Conservation (phyloP, 2,888 invertebrate species). For the Daptonema setosum region DNA sequence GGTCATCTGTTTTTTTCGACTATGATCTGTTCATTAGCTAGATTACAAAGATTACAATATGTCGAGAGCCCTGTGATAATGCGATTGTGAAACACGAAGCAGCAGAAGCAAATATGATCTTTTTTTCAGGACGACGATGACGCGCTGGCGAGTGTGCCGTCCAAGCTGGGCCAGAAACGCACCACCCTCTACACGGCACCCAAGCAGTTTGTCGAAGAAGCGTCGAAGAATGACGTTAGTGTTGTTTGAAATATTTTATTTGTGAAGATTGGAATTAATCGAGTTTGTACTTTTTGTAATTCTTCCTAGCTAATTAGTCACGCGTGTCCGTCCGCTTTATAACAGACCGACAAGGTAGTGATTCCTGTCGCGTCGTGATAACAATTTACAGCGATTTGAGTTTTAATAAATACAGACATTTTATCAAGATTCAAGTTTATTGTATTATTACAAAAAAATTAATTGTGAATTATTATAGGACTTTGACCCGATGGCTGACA, state of each 20-base stretch:
- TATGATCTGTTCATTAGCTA: too few relatives aligned
- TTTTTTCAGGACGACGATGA: slow-evolving; percentile 14
- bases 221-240: slow-evolving; percentile 13
- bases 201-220: slow-evolving; percentile 17
- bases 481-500: slow-evolving; percentile 78
- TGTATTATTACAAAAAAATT: too few relatives aligned
- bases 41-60: too few relatives aligned
- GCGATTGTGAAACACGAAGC: background rate
- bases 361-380: too few relatives aligned
- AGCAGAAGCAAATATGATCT: background rate
- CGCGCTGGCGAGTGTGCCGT: slow-evolving; percentile 7
- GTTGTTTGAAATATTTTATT: slow-evolving; percentile 8
- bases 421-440: background rate
- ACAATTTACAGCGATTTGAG: too few relatives aligned
- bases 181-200: slow-evolving; percentile 11
- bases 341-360: too few relatives aligned
- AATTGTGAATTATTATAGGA: slow-evolving; percentile 37
- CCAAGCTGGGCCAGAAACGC: background rate
- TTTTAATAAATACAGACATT: background rate
- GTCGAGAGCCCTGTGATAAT: too few relatives aligned
- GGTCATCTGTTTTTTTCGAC: too few relatives aligned
- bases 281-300: too few relatives aligned
- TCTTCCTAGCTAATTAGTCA: too few relatives aligned
- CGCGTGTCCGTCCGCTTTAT: too few relatives aligned
- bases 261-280: background rate